Conservation (phyloP, 2,888 invertebrate species). For the Penaeus monodon region DNA sequence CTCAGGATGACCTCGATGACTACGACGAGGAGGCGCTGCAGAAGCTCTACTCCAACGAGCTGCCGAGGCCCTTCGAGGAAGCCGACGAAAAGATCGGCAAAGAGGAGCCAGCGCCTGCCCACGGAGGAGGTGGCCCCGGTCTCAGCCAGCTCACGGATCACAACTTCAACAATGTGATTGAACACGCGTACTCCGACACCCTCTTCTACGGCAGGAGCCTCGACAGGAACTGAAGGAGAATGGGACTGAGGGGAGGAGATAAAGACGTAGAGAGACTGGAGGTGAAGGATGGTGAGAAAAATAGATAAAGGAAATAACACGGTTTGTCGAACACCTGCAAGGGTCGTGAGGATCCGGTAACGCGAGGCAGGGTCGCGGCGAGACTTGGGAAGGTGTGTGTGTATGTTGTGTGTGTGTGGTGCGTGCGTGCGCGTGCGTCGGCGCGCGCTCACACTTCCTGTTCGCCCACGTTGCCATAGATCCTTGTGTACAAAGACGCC, state of each 20-base stretch:
- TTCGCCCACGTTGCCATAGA: no score
- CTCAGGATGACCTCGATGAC: conserved; percentile 30
- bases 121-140: conserved; percentile 17
- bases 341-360: no score
- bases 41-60: conserved; percentile 41
- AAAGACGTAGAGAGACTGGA: no score
- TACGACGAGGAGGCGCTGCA: conserved; percentile 38
- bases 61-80: conserved; percentile 54
- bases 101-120: not conserved
- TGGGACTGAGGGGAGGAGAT: not conserved
- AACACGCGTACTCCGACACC: conserved; percentile 61
- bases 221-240: not conserved
- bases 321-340: no score
- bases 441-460: no score
- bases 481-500: no score
- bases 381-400: no score
- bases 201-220: conserved; percentile 53
- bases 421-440: no score
- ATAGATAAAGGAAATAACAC: no score
- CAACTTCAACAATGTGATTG: conserved; percentile 61
- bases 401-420: no score
- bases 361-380: no score
- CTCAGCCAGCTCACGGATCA: conserved; percentile 47
- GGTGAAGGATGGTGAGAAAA: no score
- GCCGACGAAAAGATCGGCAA: conserved; percentile 43